Evolutionary conservation across 2,113 vertebrate genomes (phyloP).

Genomic region (Mobula birostris): DNA sequence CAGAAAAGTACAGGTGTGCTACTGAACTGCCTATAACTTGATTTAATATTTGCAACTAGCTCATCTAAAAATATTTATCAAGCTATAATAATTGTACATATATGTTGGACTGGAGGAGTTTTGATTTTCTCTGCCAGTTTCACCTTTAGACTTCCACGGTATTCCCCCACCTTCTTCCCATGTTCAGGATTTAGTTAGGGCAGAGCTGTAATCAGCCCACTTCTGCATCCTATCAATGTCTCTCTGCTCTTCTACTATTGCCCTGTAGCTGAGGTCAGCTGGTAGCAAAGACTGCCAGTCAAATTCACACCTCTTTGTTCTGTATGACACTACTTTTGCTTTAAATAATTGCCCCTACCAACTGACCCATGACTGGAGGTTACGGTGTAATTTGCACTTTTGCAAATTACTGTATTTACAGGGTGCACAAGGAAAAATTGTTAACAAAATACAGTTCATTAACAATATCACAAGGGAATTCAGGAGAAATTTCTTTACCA

Average conservation of each 20-base stretch:
- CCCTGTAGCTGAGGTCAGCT: no score
- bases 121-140: neutral
- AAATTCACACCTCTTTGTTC: neutral
- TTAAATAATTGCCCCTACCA: no score
- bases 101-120: neutral
- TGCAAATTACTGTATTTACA: neutral
- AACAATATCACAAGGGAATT: neutral
- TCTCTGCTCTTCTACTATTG: neutral
- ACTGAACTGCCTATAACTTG: neutral
- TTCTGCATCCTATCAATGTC: no score
- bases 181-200: neutral
- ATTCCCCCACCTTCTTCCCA: neutral
- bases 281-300: neutral
- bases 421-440: neutral
- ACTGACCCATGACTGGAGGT: neutral
- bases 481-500: neutral
- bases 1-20: constrained; percentile 84
- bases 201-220: no score
- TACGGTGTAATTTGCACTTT: neutral
- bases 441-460: neutral
- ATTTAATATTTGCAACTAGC: neutral
- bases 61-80: neutral
- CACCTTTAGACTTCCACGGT: neutral
- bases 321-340: neutral
- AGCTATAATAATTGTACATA: neutral